Conservation (phyloP, 1,140 invertebrate genomes). For the Elymnias hypermnestra region DNA sequence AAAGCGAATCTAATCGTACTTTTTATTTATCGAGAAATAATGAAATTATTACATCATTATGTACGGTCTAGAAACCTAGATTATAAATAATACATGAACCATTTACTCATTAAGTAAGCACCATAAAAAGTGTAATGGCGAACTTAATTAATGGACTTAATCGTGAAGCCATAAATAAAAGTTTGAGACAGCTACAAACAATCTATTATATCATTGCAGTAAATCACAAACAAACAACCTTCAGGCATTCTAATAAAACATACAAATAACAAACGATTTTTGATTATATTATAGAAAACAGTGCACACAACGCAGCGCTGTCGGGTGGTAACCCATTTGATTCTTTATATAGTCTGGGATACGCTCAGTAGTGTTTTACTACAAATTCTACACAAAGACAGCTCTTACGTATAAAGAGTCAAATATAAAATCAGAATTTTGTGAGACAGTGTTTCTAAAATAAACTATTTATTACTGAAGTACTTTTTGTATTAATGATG, state of each 20-base stretch:
- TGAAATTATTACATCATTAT: constrained; percentile 4
- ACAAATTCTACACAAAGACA: too few relatives aligned
- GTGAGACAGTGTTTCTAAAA: too few relatives aligned
- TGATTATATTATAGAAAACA: not conserved
- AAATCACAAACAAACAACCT: constrained; percentile 14
- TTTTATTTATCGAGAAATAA: constrained; percentile 1
- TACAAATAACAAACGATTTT: constrained; percentile 8
- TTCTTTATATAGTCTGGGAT: not conserved
- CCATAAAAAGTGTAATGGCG: constrained; percentile 1
- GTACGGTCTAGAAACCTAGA: constrained; percentile 2
- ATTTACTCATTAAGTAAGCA: constrained; percentile 4
- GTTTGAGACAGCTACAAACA: constrained; percentile 10
- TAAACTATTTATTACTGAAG: too few relatives aligned
- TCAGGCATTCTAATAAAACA: constrained; percentile 15
- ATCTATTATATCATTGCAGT: constrained; percentile 16
- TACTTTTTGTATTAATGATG: too few relatives aligned
- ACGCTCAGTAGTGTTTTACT: too few relatives aligned
- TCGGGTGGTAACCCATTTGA: not conserved
- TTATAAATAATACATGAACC: constrained; percentile 11
- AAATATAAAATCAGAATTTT: too few relatives aligned
- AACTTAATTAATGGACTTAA: not conserved
- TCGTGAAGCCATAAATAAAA: constrained; percentile 19
- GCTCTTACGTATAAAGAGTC: too few relatives aligned
- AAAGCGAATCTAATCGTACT: not conserved
- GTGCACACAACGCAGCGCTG: constrained; percentile 1